Conservation (phyloP, 1,140 invertebrate genomes). For the Cyclina sinensis region DNA sequence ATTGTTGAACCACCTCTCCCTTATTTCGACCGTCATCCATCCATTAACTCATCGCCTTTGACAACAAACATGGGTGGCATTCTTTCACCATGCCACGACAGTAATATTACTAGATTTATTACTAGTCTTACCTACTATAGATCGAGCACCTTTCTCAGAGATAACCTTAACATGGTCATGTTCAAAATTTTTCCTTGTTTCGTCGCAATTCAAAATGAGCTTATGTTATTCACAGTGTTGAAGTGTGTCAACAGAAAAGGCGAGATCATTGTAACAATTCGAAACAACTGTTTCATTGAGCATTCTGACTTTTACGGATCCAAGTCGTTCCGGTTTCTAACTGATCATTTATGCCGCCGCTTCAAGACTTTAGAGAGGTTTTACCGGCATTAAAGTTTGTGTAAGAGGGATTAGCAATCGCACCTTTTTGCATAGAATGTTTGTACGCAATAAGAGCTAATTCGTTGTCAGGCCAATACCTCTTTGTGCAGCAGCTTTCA, state of each 20-base stretch:
- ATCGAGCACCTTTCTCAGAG: constrained; percentile 42
- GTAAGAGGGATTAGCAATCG: background rate
- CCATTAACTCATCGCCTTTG: constrained; percentile 67
- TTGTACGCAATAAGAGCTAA: constrained; percentile 20
- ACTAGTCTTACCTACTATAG: constrained; percentile 18
- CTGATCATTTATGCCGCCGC: background rate
- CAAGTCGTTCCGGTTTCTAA: constrained; percentile 8
- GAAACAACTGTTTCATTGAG: constrained; percentile 18
- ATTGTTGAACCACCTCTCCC: constrained; percentile 64
- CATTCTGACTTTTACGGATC: background rate
- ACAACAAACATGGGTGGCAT: constrained; percentile 66
- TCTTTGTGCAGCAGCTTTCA: constrained; percentile 22
- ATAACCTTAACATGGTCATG: constrained; percentile 22
- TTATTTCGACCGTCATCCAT: constrained; percentile 66
- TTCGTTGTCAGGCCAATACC: constrained; percentile 34
- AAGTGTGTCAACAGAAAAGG: constrained; percentile 15
- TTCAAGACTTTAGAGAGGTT: background rate
- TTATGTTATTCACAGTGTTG: background rate
- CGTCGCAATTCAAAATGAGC: constrained; percentile 33
- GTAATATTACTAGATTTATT: background rate
- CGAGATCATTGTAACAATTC: constrained; percentile 39
- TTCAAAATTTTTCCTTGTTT: constrained; percentile 15
- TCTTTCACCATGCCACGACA: background rate
- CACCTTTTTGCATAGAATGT: constrained; percentile 9
- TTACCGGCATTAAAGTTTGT: background rate